Conservation (phyloP, 2,113 vertebrate genomes). For the Gorilla gorilla region DNA sequence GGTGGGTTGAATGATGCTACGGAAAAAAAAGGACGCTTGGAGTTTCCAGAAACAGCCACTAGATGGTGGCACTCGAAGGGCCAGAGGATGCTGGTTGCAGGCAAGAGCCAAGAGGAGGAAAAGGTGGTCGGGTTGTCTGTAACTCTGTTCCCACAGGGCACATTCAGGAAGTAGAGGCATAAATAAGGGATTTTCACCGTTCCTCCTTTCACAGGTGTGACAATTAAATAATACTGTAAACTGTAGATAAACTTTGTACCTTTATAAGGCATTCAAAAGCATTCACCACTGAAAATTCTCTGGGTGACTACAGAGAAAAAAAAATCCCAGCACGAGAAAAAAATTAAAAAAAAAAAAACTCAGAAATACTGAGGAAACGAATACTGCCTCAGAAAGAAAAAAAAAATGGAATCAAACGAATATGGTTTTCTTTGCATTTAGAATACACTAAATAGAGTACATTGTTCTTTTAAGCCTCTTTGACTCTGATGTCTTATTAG, state of each 20-base stretch:
- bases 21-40: not conserved
- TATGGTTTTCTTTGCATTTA: not conserved
- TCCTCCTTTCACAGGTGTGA: not conserved
- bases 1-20: not conserved
- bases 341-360: not conserved
- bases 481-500: slow-evolving; percentile 60
- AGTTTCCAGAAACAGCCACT: not conserved
- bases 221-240: not conserved
- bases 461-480: slow-evolving; percentile 36
- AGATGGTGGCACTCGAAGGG: not conserved
- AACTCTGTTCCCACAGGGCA: rapidly evolving
- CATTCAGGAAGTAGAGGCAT: not conserved
- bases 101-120: rapidly evolving
- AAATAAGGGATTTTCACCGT: not conserved
- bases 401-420: not conserved
- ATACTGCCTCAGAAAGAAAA: not conserved
- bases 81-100: rapidly evolving
- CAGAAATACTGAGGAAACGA: slow-evolving; percentile 15
- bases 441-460: not conserved
- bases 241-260: not conserved
- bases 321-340: not conserved
- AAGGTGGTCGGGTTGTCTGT: rapidly evolving
- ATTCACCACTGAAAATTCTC: not conserved
- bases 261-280: not conserved
- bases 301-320: not conserved